A percentile compares a stretch with the other conserved stretches of the same genome.
These are phyloP conservation scores for Lasius platythorax DNA, from an alignment of 2,888 invertebrate genomes.

Conservation along the genomic window DNA sequence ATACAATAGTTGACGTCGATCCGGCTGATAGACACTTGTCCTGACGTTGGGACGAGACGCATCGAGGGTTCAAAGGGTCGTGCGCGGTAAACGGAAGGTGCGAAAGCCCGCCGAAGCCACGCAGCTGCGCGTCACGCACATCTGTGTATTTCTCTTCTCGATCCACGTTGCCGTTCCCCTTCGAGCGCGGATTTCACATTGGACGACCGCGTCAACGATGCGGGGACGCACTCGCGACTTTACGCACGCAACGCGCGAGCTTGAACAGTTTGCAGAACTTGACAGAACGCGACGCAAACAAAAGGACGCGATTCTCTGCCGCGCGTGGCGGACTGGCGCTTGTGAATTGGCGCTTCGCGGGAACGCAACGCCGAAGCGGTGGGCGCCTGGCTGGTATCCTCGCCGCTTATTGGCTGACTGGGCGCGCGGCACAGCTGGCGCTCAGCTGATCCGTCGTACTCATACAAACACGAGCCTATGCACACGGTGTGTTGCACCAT, in stretches of 20 bases:
- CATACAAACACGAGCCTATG: constrained; percentile 54
- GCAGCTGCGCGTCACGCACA: constrained; percentile 58
- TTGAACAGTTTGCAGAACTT: background rate
- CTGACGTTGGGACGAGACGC: background rate
- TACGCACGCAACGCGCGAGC: background rate
- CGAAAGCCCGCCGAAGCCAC: constrained; percentile 23
- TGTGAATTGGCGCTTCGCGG: constrained; percentile 77
- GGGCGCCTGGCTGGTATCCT: constrained; percentile 62
- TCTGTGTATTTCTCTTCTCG: constrained; percentile 62
- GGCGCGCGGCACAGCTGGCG: constrained; percentile 82
- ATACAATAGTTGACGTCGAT: too few species aligned
- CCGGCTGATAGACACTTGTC: background rate
- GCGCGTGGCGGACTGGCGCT: constrained; percentile 36
- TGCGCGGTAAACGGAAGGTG: background rate
- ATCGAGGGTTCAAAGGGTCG: background rate
- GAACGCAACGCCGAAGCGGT: constrained; percentile 73
- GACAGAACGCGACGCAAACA: background rate
- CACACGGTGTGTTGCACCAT: constrained; percentile 9
- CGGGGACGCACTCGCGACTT: background rate
- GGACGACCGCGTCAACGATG: background rate
- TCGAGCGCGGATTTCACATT: background rate
- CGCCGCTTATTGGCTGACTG: constrained; percentile 77
- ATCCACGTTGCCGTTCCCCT: constrained; percentile 13
- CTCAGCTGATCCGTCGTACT: constrained; percentile 83
- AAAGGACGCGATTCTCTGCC: background rate